phyloP scores from a whole-genome alignment of 2,113 vertebrate genomes.

The Bufo bufo region DNA sequence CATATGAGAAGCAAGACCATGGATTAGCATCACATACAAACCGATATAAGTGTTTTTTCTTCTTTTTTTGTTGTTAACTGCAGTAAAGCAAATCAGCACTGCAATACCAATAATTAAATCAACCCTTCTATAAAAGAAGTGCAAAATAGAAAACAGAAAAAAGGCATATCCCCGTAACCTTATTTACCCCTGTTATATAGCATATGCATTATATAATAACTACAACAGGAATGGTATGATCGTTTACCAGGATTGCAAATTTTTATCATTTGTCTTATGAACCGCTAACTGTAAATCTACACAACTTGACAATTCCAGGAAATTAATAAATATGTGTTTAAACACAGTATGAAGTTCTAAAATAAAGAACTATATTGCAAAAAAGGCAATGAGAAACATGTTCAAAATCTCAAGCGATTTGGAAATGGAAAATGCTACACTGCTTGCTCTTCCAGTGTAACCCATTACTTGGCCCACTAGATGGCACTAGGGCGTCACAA shows the following conservation, averaged over 20 bases:
- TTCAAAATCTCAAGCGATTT: neutral
- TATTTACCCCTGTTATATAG: neutral
- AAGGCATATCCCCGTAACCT: neutral
- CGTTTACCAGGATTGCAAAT: neutral
- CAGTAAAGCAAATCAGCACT: too few species aligned
- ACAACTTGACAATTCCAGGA: neutral
- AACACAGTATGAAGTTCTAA: too few species aligned
- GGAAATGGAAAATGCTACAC: neutral
- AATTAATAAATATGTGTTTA: too few species aligned
- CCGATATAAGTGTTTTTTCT: too few species aligned
- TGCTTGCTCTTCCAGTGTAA: neutral
- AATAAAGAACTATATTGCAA: neutral
- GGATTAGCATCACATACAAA: too few species aligned
- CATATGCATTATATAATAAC: neutral
- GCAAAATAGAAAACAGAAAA: too few species aligned
- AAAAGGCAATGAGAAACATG: neutral
- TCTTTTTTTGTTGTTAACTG: too few species aligned
- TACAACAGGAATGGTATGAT: neutral
- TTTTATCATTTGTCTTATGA: neutral
- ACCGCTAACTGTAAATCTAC: neutral
- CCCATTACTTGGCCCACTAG: conserved; percentile 33
- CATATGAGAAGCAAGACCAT: too few species aligned
- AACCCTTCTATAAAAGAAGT: neutral
- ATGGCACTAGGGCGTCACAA: conserved; percentile 35
- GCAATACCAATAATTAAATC: neutral